Conservation (phyloP, 2,113 vertebrate species). For the Morone saxatilis region DNA sequence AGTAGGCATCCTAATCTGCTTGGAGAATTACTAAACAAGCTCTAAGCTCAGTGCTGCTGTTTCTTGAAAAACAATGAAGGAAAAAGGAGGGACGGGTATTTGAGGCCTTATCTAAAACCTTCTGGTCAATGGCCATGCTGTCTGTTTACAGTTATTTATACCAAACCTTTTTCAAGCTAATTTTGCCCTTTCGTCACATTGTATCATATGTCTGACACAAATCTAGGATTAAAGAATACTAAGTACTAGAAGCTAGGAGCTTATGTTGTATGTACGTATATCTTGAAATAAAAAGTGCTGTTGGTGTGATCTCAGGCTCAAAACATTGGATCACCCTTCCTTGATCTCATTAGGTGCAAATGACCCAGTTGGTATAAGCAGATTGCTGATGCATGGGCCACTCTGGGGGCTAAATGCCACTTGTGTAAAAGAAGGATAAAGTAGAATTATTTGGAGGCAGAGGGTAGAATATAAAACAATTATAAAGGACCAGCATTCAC, state of each 20-base stretch:
- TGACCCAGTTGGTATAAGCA: slow-evolving; percentile 66
- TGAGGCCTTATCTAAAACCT: not conserved
- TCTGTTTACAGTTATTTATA: not conserved
- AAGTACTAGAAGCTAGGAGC: rapidly evolving
- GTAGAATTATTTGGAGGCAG: not conserved
- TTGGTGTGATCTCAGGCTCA: slow-evolving; percentile 30
- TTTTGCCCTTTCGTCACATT: not conserved
- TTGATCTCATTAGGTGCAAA: slow-evolving; percentile 66
- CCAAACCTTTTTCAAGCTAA: not conserved
- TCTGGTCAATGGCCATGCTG: not conserved
- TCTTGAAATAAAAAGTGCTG: slow-evolving; percentile 16
- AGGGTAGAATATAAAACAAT: not conserved
- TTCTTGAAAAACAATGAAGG: slow-evolving; percentile 47
- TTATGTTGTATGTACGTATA: not conserved
- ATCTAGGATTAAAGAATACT: not conserved
- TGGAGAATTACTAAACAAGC: slow-evolving; percentile 73
- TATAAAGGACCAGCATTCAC: not conserved
- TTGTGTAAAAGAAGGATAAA: not conserved
- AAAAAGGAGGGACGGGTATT: not conserved
- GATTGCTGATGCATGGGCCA: slow-evolving; percentile 48
- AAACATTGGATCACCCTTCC: slow-evolving; percentile 40
- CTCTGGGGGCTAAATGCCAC: slow-evolving; percentile 30
- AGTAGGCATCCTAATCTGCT: slow-evolving; percentile 80
- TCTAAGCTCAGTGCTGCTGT: slow-evolving; percentile 57
- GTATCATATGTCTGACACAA: not conserved